Evolutionary conservation across 1,140 invertebrate species (phyloP), one percentile per base, ranked within the genome.

Genomic region (Cydia pomonella): DNA sequence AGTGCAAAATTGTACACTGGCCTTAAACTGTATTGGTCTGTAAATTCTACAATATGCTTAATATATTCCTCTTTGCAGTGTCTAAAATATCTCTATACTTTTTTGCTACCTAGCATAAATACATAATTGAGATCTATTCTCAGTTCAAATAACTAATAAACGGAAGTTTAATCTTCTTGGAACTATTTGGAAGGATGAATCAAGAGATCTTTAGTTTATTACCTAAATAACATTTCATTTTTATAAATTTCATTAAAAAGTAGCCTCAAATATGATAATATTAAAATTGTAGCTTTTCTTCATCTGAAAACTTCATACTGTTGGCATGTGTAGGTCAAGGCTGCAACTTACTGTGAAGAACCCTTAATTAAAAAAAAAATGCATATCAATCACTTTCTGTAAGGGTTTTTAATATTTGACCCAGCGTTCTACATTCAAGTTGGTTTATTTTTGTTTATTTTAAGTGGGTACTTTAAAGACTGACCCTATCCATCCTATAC

Each of bases 111-210:
- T 18, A 53, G 6, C 6, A 53, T 6, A 53, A 18, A 53, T n/a
- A 66, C 63, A 66, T 66, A 16, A 18, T 69, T 18, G 64, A 69
- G 64, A 69, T 69, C 64, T 18, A 18, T 53, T 50, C 41, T 25
- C 72, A 53, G 41, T 73, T 53, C 47, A 23, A 59, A 21, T 10
- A 53, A n/a, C 7, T 18, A 7, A 53, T 53, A 53, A 53, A 53
- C 18, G 7, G n/a, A 53, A 53, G 50, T 53, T 53, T 53, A 18
- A 18, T 18, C n/a, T 18, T 53, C 50, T 53, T 53, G 53, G 53
- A 59, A 59, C n/a, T 23, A 59, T 59, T 23, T 59, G 41, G 41
- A 44, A 44, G 41, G 41, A 13, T 44, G 9, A 1, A 38, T 44
- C 10, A 9, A 59, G 53, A 59, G 53, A 59, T 59, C 53, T 53